Percentiles rank a stretch among this genome's conserved stretches.
These are phyloP conservation scores for Augochlorella aurata DNA, from an alignment of 2,888 invertebrate species.

Conservation along the genomic window DNA sequence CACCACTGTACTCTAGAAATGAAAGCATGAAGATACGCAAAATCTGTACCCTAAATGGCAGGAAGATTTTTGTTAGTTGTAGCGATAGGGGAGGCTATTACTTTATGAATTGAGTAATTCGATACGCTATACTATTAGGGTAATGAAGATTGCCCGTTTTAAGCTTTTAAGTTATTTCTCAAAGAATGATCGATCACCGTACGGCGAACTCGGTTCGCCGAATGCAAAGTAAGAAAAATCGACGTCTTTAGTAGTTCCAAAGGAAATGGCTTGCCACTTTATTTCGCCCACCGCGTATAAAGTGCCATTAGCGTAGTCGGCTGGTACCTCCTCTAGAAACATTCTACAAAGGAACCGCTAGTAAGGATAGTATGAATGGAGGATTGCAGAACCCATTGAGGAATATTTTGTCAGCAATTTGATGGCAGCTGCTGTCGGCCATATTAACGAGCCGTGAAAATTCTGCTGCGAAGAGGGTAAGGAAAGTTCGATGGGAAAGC, in stretches of 20 bases:
- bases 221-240: not conserved
- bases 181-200: not conserved
- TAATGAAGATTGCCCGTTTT: not conserved
- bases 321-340: not conserved
- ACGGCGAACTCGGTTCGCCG: not conserved
- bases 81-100: too few relatives aligned
- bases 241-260: not conserved
- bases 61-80: too few relatives aligned
- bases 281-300: slow-evolving; percentile 7
- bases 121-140: too few relatives aligned
- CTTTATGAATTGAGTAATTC: too few relatives aligned
- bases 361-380: not conserved
- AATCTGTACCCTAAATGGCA: too few relatives aligned
- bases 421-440: not conserved
- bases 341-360: not conserved
- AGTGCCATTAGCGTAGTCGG: slow-evolving; percentile 6
- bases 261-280: not conserved
- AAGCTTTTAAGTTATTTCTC: not conserved
- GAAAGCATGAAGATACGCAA: not conserved
- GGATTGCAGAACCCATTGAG: not conserved
- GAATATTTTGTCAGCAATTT: not conserved
- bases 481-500: not conserved
- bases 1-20: too few relatives aligned
- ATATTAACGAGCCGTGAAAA: slow-evolving; percentile 8
- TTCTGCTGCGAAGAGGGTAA: not conserved